Percentiles rank a stretch among this genome's conserved stretches.
Evolutionary conservation across 2,113 vertebrate genomes (phyloP).

Genomic region (Tachysurus vachellii): DNA sequence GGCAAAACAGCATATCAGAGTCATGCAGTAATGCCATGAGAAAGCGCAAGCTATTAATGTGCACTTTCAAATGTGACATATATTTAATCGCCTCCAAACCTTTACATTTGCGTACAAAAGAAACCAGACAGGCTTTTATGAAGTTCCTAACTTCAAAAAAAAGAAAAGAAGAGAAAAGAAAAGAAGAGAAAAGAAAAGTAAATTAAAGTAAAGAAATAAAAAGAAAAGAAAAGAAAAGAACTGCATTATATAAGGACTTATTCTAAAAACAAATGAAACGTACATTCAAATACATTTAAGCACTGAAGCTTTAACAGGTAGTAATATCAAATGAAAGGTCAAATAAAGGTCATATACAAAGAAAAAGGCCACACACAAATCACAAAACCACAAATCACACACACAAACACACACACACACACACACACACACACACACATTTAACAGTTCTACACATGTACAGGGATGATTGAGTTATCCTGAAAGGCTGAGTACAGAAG

Average conservation of each 20-base stretch:
- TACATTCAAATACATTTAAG: neutral
- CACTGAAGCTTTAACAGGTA: neutral
- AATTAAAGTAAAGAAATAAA: too few relatives aligned
- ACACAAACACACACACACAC: neutral
- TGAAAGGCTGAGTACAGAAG: slow-evolving; percentile 22
- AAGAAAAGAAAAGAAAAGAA: neutral
- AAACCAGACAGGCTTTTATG: neutral
- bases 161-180: too few relatives aligned
- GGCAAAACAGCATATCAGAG: neutral
- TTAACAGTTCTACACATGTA: neutral
- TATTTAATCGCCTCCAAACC: neutral
- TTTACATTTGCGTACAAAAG: slow-evolving; percentile 4
- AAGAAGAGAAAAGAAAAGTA: too few relatives aligned
- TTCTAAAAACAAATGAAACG: neutral
- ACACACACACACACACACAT: neutral
- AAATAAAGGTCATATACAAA: neutral
- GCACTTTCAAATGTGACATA: neutral
- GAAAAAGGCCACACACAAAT: neutral
- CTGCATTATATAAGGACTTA: neutral
- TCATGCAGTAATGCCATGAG: neutral
- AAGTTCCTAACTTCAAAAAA: neutral
- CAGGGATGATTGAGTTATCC: slow-evolving; percentile 5
- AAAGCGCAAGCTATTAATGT: neutral
- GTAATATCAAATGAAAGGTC: neutral
- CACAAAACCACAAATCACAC: neutral